Percentiles rank a stretch among this genome's conserved stretches.
Evolutionary conservation across 1,140 invertebrate genomes (phyloP).

Genomic region (Drosophila carrolli): DNA sequence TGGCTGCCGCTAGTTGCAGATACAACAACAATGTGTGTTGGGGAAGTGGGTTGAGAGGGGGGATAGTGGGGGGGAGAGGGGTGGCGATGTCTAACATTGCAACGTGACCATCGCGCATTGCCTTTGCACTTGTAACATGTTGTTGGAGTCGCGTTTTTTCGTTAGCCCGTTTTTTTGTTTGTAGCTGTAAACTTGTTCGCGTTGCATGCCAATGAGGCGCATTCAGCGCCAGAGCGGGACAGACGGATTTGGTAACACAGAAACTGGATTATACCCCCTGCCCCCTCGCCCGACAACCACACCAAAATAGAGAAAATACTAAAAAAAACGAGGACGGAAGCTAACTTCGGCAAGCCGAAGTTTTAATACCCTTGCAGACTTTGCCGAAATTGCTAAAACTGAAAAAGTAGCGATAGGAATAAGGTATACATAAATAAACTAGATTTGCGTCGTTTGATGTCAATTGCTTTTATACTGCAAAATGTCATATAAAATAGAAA

Average conservation of each 20-base stretch:
- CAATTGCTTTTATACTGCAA: too few relatives aligned
- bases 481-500: too few relatives aligned
- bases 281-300: background rate
- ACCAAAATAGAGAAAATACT: constrained; percentile 14
- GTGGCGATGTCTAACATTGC: constrained; percentile 70
- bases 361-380: too few relatives aligned
- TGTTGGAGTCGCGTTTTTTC: constrained; percentile 54
- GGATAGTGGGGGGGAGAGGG: too few relatives aligned
- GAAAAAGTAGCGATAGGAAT: too few relatives aligned
- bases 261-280: constrained; percentile 73
- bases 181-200: constrained; percentile 75
- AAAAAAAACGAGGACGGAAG: too few relatives aligned
- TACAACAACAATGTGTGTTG: background rate
- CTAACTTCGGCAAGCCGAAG: too few relatives aligned
- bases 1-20: constrained; percentile 4
- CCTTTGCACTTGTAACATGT: constrained; percentile 77
- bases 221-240: constrained; percentile 12
- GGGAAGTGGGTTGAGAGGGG: background rate
- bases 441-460: too few relatives aligned
- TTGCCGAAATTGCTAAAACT: too few relatives aligned
- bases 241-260: constrained; percentile 47
- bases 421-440: too few relatives aligned
- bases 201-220: constrained; percentile 50
- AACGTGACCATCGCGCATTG: constrained; percentile 73
- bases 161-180: constrained; percentile 18